These are phyloP conservation scores for Seladonia tumulorum DNA, from an alignment of 2,888 invertebrate species.

Conservation along the genomic window DNA sequence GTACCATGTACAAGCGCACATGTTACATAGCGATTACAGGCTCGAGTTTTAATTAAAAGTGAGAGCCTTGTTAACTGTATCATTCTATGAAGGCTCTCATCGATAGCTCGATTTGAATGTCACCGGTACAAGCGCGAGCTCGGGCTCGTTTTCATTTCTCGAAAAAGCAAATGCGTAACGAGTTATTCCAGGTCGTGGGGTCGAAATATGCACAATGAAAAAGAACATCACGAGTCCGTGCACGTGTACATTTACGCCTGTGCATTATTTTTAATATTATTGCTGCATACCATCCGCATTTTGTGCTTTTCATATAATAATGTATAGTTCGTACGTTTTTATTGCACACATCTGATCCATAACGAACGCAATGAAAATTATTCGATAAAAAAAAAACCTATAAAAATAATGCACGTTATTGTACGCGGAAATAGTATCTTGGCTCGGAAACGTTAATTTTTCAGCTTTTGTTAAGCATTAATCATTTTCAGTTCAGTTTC, in stretches of 20 bases:
- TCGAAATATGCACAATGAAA: constrained; percentile 37
- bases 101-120: not conserved
- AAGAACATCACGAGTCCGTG: not conserved
- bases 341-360: not conserved
- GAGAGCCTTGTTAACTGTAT: not conserved
- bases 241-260: not conserved
- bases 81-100: not conserved
- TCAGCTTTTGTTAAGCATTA: not conserved
- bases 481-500: not conserved
- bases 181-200: constrained; percentile 6
- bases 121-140: not conserved
- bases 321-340: not conserved
- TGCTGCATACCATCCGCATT: not conserved
- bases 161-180: constrained; percentile 2
- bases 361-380: not conserved
- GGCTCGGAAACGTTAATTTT: not conserved
- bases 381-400: not conserved
- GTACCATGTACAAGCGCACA: not conserved
- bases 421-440: not conserved
- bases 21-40: not conserved
- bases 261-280: constrained; percentile 38
- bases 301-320: not conserved
- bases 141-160: not conserved
- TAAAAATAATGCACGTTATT: not conserved
- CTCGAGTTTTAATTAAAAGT: not conserved